Percentiles rank a stretch among this genome's conserved stretches.
Evolutionary conservation across 2,113 vertebrate genomes (phyloP).

Genomic region (Dunckerocampus dactyliophorus): DNA sequence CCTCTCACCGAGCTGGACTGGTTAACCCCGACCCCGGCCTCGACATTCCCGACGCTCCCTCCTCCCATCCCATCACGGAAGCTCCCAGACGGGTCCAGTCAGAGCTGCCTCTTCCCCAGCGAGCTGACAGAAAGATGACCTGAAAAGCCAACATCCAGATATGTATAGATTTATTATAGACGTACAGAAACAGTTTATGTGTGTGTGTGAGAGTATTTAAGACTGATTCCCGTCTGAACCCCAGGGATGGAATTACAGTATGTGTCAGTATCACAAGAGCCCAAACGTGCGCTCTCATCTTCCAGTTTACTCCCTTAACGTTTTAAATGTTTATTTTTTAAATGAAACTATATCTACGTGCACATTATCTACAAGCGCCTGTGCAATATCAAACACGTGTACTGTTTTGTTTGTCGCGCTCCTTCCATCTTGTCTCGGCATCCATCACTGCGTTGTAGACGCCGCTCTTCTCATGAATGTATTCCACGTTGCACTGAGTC

Average conservation of each 20-base stretch:
- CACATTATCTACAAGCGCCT: not conserved
- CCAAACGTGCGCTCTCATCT: conserved; percentile 8
- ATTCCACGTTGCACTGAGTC: conserved; percentile 46
- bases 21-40: conserved; percentile 54
- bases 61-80: conserved; percentile 74
- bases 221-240: conserved; percentile 32
- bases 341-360: not conserved
- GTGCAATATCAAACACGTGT: not conserved
- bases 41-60: conserved; percentile 73
- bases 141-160: conserved; percentile 50
- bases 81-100: conserved; percentile 51
- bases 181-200: conserved; percentile 21
- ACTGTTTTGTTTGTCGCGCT: not conserved
- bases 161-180: conserved; percentile 60
- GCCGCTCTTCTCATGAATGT: conserved; percentile 54
- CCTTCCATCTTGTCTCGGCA: not conserved
- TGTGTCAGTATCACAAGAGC: conserved; percentile 21
- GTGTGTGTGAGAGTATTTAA: conserved; percentile 65
- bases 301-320: not conserved
- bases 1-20: conserved; percentile 64
- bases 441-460: not conserved
- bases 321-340: too few species aligned
- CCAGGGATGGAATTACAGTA: conserved; percentile 28
- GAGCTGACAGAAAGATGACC: conserved; percentile 81
- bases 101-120: conserved; percentile 53